Percentiles rank a stretch among this genome's conserved stretches.
These are phyloP conservation scores for Burhinus oedicnemus DNA, from an alignment of 2,113 vertebrate species.

Conservation along the genomic window DNA sequence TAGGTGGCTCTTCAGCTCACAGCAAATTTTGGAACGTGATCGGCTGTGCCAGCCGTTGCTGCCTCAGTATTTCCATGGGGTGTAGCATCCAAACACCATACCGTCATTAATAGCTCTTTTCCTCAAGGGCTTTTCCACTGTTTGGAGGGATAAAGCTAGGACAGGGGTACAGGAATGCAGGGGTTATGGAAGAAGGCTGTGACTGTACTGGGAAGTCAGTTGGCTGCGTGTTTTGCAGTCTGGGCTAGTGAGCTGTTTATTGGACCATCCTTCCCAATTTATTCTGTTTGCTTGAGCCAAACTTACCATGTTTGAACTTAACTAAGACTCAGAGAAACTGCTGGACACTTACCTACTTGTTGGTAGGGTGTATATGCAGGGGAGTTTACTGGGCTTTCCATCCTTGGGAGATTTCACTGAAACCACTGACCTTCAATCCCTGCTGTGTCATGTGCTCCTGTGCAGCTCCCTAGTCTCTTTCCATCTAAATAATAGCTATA, in stretches of 20 bases:
- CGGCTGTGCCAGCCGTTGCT: fast-evolving
- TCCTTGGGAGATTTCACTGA: neutral
- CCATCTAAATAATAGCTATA: neutral
- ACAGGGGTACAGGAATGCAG: neutral
- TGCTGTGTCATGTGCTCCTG: neutral
- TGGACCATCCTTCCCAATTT: neutral
- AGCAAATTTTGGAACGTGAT: neutral
- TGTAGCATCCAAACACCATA: neutral
- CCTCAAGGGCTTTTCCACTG: neutral
- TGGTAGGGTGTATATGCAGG: neutral
- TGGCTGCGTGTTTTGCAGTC: neutral
- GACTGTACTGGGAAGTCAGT: neutral
- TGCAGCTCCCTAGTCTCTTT: neutral
- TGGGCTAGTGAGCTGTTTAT: neutral
- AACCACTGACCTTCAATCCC: neutral
- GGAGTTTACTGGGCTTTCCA: neutral
- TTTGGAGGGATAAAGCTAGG: neutral
- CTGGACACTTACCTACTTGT: neutral
- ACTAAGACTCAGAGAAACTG: neutral
- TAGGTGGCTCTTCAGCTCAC: neutral
- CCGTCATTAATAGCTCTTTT: neutral
- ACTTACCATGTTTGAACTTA: neutral
- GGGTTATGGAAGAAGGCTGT: neutral
- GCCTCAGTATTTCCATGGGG: neutral
- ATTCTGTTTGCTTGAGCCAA: neutral